Evolutionary conservation across 2,888 invertebrate genomes (phyloP).

Genomic region (Yponomeuta malinellus): DNA sequence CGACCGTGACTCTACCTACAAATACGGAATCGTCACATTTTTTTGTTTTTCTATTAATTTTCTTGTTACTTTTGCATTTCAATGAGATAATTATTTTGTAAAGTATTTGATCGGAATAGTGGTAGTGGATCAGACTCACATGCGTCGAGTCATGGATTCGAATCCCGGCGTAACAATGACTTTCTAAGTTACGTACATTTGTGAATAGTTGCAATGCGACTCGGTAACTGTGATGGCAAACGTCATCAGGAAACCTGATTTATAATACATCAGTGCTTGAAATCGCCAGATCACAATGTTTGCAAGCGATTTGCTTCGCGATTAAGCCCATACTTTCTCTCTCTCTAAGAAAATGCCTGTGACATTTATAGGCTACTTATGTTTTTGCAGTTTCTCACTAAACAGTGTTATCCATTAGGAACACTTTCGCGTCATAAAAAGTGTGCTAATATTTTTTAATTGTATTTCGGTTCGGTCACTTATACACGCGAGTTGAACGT

Average conservation of each 20-base stretch:
- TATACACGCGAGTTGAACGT: slow-evolving; percentile 11
- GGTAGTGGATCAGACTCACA: too few species aligned
- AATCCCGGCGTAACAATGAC: too few species aligned
- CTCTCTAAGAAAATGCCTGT: too few species aligned
- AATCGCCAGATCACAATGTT: not conserved
- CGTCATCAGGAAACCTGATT: not conserved
- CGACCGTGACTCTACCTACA: slow-evolving; percentile 66
- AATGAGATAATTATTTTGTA: too few species aligned
- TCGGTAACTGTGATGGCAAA: too few species aligned
- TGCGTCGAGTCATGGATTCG: too few species aligned
- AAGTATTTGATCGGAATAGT: too few species aligned
- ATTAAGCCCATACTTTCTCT: not conserved
- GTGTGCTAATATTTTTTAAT: not conserved
- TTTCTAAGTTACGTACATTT: too few species aligned
- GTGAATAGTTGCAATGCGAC: too few species aligned
- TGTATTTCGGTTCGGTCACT: not conserved
- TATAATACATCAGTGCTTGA: not conserved
- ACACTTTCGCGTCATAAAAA: not conserved
- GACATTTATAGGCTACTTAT: too few species aligned
- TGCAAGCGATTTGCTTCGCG: not conserved
- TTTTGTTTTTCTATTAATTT: slow-evolving; percentile 5
- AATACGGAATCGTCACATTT: slow-evolving; percentile 24
- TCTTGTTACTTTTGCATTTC: not conserved
- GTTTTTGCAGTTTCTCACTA: too few species aligned
- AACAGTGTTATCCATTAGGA: too few species aligned